These are phyloP conservation scores for Talpa occidentalis DNA, from an alignment of 2,113 vertebrate genomes.

Conservation along the genomic window DNA sequence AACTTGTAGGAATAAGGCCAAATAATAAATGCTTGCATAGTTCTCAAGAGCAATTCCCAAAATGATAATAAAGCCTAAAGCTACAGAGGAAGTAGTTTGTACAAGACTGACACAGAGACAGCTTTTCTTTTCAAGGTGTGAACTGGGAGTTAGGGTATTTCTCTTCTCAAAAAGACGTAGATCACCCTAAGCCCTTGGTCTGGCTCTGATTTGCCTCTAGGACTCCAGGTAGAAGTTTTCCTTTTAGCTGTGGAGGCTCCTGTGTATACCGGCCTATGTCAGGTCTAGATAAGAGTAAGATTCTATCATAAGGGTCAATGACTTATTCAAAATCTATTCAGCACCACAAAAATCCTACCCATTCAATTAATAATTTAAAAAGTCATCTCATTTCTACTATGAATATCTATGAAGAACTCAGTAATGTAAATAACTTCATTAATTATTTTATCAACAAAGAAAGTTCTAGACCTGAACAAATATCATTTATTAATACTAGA, in stretches of 20 bases:
- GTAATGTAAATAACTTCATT: background rate
- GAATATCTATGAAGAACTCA: background rate
- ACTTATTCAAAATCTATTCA: slow-evolving; percentile 31
- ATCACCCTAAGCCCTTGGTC: background rate
- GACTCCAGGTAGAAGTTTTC: background rate
- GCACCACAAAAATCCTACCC: background rate
- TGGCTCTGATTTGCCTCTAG: background rate
- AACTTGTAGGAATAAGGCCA: background rate
- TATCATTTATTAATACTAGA: slow-evolving; percentile 1
- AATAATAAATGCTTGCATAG: background rate
- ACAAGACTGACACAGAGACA: background rate
- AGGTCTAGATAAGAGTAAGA: background rate
- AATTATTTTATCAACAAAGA: background rate
- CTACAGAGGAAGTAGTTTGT: background rate
- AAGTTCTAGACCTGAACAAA: background rate
- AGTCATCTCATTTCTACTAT: slow-evolving; percentile 30
- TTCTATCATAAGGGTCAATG: background rate
- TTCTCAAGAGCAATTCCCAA: background rate
- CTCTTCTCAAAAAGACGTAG: background rate
- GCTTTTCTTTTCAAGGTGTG: background rate
- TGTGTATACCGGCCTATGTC: background rate
- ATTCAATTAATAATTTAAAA: slow-evolving; percentile 22
- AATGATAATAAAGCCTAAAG: background rate
- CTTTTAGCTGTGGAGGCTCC: background rate
- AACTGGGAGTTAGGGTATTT: background rate